Evolutionary conservation across 2,797 vertebrate genomes (phyloP), one percentile per base, ranked within the genome.

Genomic region (Psittacula echo): DNA sequence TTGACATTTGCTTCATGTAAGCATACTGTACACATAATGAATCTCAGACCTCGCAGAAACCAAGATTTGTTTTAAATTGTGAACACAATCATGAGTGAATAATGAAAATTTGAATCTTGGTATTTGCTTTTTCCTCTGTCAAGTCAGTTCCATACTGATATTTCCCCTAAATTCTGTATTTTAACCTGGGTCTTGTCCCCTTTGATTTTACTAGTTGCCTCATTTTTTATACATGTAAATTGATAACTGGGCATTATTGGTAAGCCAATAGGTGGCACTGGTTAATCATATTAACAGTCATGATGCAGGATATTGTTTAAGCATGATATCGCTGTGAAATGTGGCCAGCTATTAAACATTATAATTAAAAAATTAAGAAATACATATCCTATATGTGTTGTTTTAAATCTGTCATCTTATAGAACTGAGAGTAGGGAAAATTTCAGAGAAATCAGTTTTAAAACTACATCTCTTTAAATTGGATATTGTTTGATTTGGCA

Each of bases 261-360:
- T 76, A 83, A 93, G 58, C 94, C 95, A 90, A 95, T 95, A 97
- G 94, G 61, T 96, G 94, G 96, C 93, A 94, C 86, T 93, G 68
- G 90, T 92, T 93, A 93, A 80, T 83, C 90, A 54, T 45, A 87
- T 68, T 76, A 85, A 62, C 50, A 61, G 15, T 71, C 37, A 87
- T 65, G 81, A 53, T 22, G 6, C 51, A 45, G 48, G 10, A 5
- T 66, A 34, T 85, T 92, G 88, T 77, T 10, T 47, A 88, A 77
- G 72, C n/a, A 70, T 62, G 41, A 47, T 34, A n/a, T 39, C 44
- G 7, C 21, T 14, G 13, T 42, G 68, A 89, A 87, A 67, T 51
- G 15, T 62, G 44, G 21, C 14, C 48, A 71, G 8, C 11, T 85
- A 47, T 60, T 79, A 88, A 81, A 23, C 22, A 56, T 42, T 22